These are phyloP conservation scores for Caenorhabditis sp. DNA, from an alignment of 2,888 invertebrate species.

Conservation along the genomic window DNA sequence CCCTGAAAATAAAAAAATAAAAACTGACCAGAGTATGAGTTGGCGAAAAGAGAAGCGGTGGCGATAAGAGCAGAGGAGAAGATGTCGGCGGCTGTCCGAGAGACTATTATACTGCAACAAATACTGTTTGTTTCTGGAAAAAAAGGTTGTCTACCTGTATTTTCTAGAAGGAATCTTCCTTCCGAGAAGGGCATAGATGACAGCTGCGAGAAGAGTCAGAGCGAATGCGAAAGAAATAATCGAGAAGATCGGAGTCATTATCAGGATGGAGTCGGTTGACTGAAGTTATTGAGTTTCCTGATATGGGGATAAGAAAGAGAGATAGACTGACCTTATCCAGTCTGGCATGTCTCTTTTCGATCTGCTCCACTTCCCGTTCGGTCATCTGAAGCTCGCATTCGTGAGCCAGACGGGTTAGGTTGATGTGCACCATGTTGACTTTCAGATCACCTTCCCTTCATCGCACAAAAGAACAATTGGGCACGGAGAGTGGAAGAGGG, in stretches of 20 bases:
- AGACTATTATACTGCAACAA: constrained; percentile 67
- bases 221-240: constrained; percentile 60
- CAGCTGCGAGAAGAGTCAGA: constrained; percentile 64
- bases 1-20: no score
- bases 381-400: constrained; percentile 63
- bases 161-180: constrained; percentile 72
- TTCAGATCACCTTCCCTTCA: constrained; percentile 19
- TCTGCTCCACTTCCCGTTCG: constrained; percentile 43
- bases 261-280: constrained; percentile 63
- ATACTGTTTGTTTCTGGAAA: no score
- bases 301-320: not conserved
- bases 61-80: constrained; percentile 69
- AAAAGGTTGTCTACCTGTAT: constrained; percentile 60
- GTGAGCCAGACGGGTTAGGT: constrained; percentile 55
- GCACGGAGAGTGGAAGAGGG: no score
- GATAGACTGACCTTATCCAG: constrained; percentile 37
- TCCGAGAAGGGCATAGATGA: constrained; percentile 65
- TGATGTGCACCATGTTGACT: constrained; percentile 56
- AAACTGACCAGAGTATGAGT: constrained; percentile 48
- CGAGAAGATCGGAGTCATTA: constrained; percentile 68
- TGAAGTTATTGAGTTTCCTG: constrained; percentile 16
- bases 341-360: constrained; percentile 55
- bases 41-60: constrained; percentile 67
- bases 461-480: not conserved
- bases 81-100: constrained; percentile 67